Evolutionary conservation across 2,113 vertebrate species (phyloP), one percentile per base, ranked within the genome.

Genomic region (Psittacula cyanocephala): DNA sequence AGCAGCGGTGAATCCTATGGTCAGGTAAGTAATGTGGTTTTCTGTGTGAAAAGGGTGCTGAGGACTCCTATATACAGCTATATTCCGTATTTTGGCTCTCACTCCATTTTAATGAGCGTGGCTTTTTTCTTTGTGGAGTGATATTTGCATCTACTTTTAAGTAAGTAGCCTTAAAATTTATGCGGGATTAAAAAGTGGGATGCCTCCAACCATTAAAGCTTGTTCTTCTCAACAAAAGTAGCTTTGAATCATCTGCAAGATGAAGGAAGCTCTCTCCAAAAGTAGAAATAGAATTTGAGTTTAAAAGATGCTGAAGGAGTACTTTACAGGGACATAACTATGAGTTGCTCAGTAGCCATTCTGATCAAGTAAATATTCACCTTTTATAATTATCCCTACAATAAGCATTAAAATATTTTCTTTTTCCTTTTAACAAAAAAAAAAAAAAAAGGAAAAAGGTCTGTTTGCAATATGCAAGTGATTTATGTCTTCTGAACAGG

Each of bases 1-100:
- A 44, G 92, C 33, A 79, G 35, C 53, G 70, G 76, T 75, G 96
- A 92, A 81, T 96, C 96, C 33, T 93, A 97, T 4, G 86, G 91
- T 53, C 96, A 93, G 94, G 96, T 96, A 86, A 77, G 55, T 23
- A 33, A 2, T 24, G 12, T 43, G 23, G 50, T 65, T 53, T 41
- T 9, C 8, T 16, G 6, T 41, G 4, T n/a, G 11, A 37, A 63
- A 41, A 62, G 1, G 13, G 17, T 91, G 5, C 20, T 72, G 18
- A 85, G 12, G 39, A 8, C 24, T 53, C 9, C 28, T 63, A 6
- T 68, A 55, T 28, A 22, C 1, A 68, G 47, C 7, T 72, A 0
- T 39, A 14, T n/a, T 71, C 64, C 78, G 7, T 46, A 33, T 80
- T 85, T 89, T 79, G 17, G 2, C 22, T 59, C 17, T 76, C 5